A percentile compares a stretch with the other conserved stretches of the same genome.
Evolutionary conservation across 1,140 invertebrate species (phyloP).

Genomic region (Musca vetustissima): DNA sequence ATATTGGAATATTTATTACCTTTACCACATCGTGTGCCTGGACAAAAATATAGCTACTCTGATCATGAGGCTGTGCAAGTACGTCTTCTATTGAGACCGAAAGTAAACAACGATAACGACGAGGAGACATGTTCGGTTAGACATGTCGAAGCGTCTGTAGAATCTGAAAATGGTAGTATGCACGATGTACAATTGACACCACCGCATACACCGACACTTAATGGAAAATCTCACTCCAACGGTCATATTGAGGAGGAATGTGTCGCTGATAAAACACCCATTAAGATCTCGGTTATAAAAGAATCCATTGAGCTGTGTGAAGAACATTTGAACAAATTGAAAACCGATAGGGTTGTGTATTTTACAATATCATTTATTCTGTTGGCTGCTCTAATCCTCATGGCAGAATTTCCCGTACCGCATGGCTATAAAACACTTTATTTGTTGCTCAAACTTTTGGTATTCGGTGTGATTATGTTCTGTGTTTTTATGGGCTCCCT

Average conservation of each 20-base stretch:
- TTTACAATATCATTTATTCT: constrained; percentile 59
- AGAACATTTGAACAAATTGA: constrained; percentile 60
- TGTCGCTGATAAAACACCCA: constrained; percentile 15
- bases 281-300: constrained; percentile 56
- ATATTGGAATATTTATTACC: constrained; percentile 69
- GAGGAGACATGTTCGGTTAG: constrained; percentile 4
- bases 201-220: not conserved
- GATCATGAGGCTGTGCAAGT: constrained; percentile 85
- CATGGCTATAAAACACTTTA: constrained; percentile 57
- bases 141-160: not conserved
- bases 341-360: constrained; percentile 64
- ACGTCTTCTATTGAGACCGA: not conserved
- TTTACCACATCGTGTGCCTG: constrained; percentile 72
- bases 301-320: constrained; percentile 66
- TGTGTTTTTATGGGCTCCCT: constrained; percentile 73
- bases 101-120: not conserved
- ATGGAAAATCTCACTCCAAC: not conserved
- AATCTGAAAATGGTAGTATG: not conserved
- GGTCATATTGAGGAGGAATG: not conserved
- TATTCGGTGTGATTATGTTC: constrained; percentile 69
- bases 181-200: constrained; percentile 30
- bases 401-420: constrained; percentile 52
- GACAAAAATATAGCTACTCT: constrained; percentile 76
- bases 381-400: constrained; percentile 51
- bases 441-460: constrained; percentile 61